Percentiles rank a stretch among this genome's conserved stretches.
These are phyloP conservation scores for Listronotus oregonensis DNA, from an alignment of 1,140 invertebrate species.

Conservation along the genomic window DNA sequence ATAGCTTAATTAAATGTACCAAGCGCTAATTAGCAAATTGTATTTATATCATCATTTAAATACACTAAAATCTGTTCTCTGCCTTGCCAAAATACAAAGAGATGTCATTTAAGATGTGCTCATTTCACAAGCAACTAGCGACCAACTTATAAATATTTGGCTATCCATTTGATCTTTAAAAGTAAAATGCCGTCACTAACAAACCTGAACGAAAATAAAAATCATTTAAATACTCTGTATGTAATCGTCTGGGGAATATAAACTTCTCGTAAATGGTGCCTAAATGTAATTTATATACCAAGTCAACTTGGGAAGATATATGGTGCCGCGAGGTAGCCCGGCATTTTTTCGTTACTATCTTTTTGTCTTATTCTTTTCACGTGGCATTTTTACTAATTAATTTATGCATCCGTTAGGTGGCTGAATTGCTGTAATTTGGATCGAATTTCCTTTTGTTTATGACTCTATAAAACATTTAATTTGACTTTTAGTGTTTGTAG, in stretches of 20 bases:
- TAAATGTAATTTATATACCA: constrained; percentile 24
- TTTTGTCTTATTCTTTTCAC: constrained; percentile 17
- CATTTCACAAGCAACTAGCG: constrained; percentile 1
- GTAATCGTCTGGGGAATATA: constrained; percentile 30
- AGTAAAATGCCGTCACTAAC: constrained; percentile 26
- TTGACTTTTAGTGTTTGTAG: too few species aligned
- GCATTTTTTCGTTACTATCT: constrained; percentile 12
- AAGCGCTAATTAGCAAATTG: background rate
- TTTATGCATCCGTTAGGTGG: constrained; percentile 12
- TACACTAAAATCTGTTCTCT: too few species aligned
- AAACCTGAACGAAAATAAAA: constrained; percentile 30
- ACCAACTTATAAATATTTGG: constrained; percentile 22
- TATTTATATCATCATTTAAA: background rate
- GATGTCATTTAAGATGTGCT: constrained; percentile 1
- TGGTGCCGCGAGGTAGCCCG: constrained; percentile 15
- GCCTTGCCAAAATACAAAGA: constrained; percentile 4
- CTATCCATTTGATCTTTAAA: constrained; percentile 24
- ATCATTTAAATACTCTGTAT: constrained; percentile 29
- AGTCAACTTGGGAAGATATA: constrained; percentile 21
- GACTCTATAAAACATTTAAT: constrained; percentile 4
- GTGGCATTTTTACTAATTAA: constrained; percentile 23
- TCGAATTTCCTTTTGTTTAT: constrained; percentile 6
- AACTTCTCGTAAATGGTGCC: constrained; percentile 25
- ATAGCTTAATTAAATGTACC: background rate
- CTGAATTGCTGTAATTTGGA: background rate